Percentiles rank a stretch among this genome's conserved stretches.
These are phyloP conservation scores for Sinocyclocheilus maitianheensis DNA, from an alignment of 2,113 vertebrate genomes.

Conservation along the genomic window DNA sequence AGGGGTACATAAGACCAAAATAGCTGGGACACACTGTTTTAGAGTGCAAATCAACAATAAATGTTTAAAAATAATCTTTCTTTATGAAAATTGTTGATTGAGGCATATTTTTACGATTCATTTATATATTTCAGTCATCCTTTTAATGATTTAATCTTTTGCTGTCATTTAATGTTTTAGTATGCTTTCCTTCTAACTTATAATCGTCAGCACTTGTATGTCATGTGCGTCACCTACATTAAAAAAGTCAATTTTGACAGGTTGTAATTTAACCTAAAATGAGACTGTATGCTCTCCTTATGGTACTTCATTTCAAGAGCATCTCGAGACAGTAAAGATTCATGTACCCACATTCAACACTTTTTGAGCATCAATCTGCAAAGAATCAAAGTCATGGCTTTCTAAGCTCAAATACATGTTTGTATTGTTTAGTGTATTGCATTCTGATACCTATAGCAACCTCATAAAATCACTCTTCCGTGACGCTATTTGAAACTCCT, in stretches of 20 bases:
- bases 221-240: not conserved
- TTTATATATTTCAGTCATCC: not conserved
- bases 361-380: not conserved
- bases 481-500: constrained; percentile 1
- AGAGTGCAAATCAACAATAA: not conserved
- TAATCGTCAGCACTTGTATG: not conserved
- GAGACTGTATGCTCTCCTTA: not conserved
- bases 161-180: not conserved
- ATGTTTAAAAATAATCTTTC: not conserved
- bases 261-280: not conserved
- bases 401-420: not conserved
- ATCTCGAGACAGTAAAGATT: not conserved
- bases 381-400: not conserved
- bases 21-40: no score
- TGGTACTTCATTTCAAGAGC: not conserved
- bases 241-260: not conserved
- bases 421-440: not conserved
- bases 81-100: not conserved
- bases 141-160: not conserved
- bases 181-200: not conserved
- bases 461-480: constrained; percentile 1
- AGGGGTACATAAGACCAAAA: no score
- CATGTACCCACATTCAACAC: not conserved
- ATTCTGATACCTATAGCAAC: not conserved
- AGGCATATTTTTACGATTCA: not conserved